Evolutionary conservation across 1,140 invertebrate genomes (phyloP), one percentile per base, ranked within the genome.

Genomic region (Listronotus bonariensis): DNA sequence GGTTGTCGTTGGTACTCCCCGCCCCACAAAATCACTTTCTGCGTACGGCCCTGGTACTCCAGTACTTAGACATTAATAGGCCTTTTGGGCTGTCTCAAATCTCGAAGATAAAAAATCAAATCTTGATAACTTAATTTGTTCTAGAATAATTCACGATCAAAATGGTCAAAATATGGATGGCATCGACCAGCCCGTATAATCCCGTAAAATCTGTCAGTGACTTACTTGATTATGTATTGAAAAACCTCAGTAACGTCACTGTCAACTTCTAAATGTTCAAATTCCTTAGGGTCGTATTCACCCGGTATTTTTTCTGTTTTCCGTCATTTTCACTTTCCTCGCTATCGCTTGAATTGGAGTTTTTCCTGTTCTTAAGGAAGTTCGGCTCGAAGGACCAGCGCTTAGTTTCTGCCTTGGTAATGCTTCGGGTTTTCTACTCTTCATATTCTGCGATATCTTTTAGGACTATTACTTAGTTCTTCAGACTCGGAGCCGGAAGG

Each of bases 161-260:
- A n/a, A n/a, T n/a, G n/a, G n/a, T n/a, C n/a, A n/a, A n/a, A n/a
- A n/a, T n/a, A n/a, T n/a, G n/a, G n/a, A n/a, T n/a, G n/a, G n/a
- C n/a, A n/a, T n/a, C n/a, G n/a, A n/a, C n/a, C n/a, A n/a, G n/a
- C n/a, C n/a, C n/a, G n/a, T n/a, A n/a, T n/a, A n/a, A n/a, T n/a
- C n/a, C n/a, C n/a, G n/a, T n/a, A n/a, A n/a, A n/a, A n/a, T n/a
- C n/a, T n/a, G n/a, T n/a, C n/a, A n/a, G n/a, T n/a, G 52, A 76
- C 80, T 82, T 80, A 93, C 92, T 91, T 92, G 59, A 89, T 88
- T 56, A 98, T 97, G 76, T 94, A 95, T 68, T 95, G 89, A 81
- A 98, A 98, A 1, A 98, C 77, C 75, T 98, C 95, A 76, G 93
- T 93, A 49, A 97, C 87, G 63, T 98, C 95, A 0, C 87, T 78